Conservation (phyloP, 2,113 vertebrate genomes). For the Cromileptes altivelis region DNA sequence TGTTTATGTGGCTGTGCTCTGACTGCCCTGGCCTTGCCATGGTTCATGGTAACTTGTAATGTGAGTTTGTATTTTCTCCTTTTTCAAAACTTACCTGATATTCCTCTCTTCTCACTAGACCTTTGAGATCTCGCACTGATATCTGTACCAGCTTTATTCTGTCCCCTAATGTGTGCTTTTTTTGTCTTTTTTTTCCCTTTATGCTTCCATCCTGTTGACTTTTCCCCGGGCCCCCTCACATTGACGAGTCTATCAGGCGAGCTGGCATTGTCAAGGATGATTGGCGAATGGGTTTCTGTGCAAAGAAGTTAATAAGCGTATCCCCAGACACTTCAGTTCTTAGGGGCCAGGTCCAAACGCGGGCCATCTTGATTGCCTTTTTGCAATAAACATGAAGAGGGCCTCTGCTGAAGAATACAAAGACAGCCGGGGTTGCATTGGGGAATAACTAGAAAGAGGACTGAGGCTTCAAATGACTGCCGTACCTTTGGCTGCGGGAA, state of each 20-base stretch:
- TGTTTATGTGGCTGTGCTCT: constrained; percentile 39
- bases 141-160: constrained; percentile 23
- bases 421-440: constrained; percentile 19
- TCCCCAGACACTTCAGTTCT: constrained; percentile 54
- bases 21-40: constrained; percentile 19
- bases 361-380: constrained; percentile 63
- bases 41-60: constrained; percentile 23
- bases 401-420: constrained; percentile 66
- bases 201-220: constrained; percentile 12
- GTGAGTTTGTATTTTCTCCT: constrained; percentile 4
- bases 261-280: constrained; percentile 58
- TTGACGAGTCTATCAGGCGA: constrained; percentile 54
- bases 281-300: constrained; percentile 40
- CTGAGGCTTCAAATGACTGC: constrained; percentile 70
- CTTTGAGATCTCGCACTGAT: constrained; percentile 15
- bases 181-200: constrained; percentile 26
- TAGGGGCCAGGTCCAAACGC: constrained; percentile 44
- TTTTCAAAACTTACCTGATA: constrained; percentile 5
- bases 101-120: constrained; percentile 8
- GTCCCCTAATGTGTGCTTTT: constrained; percentile 39
- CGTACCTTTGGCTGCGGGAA: constrained; percentile 68
- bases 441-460: constrained; percentile 54
- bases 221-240: constrained; percentile 18
- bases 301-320: constrained; percentile 63
- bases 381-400: constrained; percentile 76